Base-by-base conservation (phyloP, 2,888 invertebrate genomes). In the Cosmia pyralina region DNA sequence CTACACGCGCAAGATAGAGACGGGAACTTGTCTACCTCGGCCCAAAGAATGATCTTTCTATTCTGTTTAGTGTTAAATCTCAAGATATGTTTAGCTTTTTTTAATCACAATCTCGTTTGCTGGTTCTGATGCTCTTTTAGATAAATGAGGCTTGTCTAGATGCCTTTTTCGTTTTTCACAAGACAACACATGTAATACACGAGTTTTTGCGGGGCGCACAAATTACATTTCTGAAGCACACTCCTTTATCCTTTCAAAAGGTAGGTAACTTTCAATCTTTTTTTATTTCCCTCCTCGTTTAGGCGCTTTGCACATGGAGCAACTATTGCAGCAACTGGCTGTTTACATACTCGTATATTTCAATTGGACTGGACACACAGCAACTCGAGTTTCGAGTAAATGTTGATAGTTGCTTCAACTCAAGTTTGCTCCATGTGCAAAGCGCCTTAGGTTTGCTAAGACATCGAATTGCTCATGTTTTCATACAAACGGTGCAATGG, bases 201-300 rank as follows among this genome's bases (percentile, higher is more conserved):
- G 11, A 13, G n/a, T 17, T 48, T 64, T 28, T 17, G 2, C 41
- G 28, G n/a, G 17, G 17, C 11, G 38, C 68, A 68, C 75, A 19
- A 22, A 28, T 22, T 19, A 15, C 11, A 55, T 55, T 65, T 50
- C 19, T 15, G 2, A 22, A 46, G 46, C 58, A 75, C 75, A n/a
- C n/a, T 46, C 5, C 48, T 74, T 17, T 15, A 46, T 58, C 34
- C 8, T n/a, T 46, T 66, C 46, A 46, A 11, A 15, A 3, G n/a
- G 11, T 66, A 15, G 34, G n/a, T 15, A 28, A 38, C 1, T 5
- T 28, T 41, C 2, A 48, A 41, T 19, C 44, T 7, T 4, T 62
- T 34, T 48, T 48, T 13, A 22, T 28, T 52, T 46, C 4, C 2
- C 34, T 17, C 22, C 10, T 52, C 19, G 15, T 66, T 44, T 1